These are phyloP conservation scores for Hemibagrus wyckioides DNA, from an alignment of 2,113 vertebrate genomes.

Conservation along the genomic window DNA sequence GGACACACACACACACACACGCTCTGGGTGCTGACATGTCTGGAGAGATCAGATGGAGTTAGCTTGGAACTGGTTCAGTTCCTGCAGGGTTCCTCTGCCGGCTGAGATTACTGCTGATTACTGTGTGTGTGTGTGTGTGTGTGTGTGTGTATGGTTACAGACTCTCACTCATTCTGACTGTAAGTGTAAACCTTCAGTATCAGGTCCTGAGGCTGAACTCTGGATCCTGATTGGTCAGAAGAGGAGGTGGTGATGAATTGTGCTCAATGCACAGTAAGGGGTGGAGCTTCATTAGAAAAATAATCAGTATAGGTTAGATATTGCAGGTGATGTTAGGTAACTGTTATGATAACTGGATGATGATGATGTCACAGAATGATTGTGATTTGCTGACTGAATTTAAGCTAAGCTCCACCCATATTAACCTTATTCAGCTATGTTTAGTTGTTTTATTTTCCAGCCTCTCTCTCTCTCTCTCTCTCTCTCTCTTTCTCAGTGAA, in stretches of 20 bases:
- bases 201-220: neutral
- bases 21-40: conserved; percentile 27
- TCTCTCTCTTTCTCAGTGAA: neutral
- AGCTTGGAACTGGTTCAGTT: conserved; percentile 44
- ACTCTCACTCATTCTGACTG: no score
- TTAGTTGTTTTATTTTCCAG: neutral
- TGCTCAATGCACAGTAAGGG: neutral
- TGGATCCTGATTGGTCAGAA: neutral
- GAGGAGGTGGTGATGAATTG: neutral
- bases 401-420: neutral
- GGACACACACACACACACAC: neutral
- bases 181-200: neutral
- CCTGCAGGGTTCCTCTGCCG: conserved; percentile 21
- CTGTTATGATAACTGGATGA: no score
- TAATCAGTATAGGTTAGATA: neutral
- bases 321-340: neutral
- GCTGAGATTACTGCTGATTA: neutral
- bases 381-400: no score
- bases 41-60: conserved; percentile 49
- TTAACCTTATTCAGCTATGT: neutral
- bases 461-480: neutral
- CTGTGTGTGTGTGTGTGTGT: neutral
- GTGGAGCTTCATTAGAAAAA: neutral
- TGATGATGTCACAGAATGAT: neutral
- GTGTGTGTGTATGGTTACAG: neutral